Evolutionary conservation across 2,888 invertebrate genomes (phyloP).

Genomic region (Aelia acuminata): DNA sequence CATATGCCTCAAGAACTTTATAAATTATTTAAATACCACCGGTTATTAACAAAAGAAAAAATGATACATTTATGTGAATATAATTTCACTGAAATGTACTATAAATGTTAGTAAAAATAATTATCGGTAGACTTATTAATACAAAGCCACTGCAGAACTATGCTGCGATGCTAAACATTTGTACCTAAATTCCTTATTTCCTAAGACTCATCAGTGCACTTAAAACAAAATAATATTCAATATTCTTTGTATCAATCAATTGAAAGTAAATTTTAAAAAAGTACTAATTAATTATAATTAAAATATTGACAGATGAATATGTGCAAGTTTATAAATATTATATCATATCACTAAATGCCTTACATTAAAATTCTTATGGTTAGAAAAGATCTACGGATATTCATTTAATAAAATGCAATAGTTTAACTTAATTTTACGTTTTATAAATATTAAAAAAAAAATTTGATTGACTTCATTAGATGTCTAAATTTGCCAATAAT

Average conservation of each 20-base stretch:
- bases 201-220: background rate
- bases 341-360: background rate
- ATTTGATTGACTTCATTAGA: background rate
- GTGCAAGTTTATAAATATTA: background rate
- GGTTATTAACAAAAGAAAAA: background rate
- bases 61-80: background rate
- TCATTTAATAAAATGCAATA: background rate
- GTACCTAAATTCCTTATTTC: background rate
- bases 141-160: background rate
- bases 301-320: background rate
- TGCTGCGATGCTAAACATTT: background rate
- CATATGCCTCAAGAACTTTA: background rate
- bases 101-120: background rate
- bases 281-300: background rate
- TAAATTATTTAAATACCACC: background rate
- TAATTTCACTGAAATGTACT: background rate
- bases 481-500: background rate
- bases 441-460: background rate
- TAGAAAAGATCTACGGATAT: background rate
- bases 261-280: background rate
- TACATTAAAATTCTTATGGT: background rate
- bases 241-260: conserved; percentile 1
- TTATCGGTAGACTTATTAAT: background rate
- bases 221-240: background rate
- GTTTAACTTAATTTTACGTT: background rate